Conservation (phyloP, 2,888 invertebrate genomes). For the Nephrotoma flavescens region DNA sequence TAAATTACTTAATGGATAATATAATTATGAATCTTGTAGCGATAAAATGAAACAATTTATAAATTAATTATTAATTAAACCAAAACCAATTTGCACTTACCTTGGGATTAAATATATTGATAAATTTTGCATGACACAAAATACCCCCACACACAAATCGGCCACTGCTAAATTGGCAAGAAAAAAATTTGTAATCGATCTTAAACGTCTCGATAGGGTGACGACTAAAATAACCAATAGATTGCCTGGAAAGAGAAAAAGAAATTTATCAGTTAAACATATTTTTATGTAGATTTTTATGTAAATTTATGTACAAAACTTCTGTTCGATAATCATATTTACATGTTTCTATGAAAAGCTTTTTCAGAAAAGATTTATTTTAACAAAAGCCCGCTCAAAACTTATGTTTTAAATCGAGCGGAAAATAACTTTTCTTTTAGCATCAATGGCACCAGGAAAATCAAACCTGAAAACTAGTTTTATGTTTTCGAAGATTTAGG, state of each 20-base stretch:
- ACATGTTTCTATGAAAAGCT: too few species aligned
- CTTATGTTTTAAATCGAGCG: too few species aligned
- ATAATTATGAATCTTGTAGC: not conserved
- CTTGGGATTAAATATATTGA: constrained; percentile 64
- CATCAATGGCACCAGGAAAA: too few species aligned
- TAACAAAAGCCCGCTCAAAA: too few species aligned
- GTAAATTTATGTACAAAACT: not conserved
- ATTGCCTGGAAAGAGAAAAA: constrained; percentile 51
- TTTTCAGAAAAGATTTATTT: too few species aligned
- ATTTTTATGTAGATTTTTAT: not conserved
- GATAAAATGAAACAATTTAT: not conserved
- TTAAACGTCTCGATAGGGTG: constrained; percentile 60
- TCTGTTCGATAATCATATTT: too few species aligned
- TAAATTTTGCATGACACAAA: constrained; percentile 82
- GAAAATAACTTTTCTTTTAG: too few species aligned
- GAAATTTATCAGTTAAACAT: too few species aligned
- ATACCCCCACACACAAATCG: constrained; percentile 82
- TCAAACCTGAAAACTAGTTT: too few species aligned
- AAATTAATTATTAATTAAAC: not conserved
- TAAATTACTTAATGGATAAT: not conserved
- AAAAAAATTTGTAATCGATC: constrained; percentile 85
- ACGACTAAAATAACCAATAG: constrained; percentile 77
- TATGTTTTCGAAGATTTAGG: too few species aligned
- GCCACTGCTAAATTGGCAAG: constrained; percentile 81
- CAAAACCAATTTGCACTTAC: constrained; percentile 31